phyloP scores from a whole-genome alignment of 2,888 invertebrate species.

The Diadromus collaris region DNA sequence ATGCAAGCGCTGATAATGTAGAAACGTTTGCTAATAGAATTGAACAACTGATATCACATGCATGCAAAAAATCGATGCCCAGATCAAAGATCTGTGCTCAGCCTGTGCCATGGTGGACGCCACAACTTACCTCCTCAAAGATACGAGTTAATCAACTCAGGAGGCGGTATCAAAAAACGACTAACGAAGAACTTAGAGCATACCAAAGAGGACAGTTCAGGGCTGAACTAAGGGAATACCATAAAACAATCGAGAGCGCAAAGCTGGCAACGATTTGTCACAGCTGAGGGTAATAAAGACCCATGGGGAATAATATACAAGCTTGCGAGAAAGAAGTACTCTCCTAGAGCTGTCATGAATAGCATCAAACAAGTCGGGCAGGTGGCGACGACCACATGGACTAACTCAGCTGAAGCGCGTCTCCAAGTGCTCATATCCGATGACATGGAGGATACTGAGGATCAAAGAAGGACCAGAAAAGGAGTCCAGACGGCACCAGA shows the following conservation, averaged over 20 bases:
- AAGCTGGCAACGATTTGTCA: too few relatives aligned
- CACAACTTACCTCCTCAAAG: not conserved
- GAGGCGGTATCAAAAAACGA: not conserved
- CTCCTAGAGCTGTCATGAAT: too few relatives aligned
- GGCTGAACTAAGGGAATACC: not conserved
- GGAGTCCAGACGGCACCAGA: not conserved
- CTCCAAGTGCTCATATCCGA: not conserved
- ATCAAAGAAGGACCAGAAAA: not conserved
- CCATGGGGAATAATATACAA: too few relatives aligned
- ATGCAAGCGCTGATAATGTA: not conserved
- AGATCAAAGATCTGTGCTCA: not conserved
- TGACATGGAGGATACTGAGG: not conserved
- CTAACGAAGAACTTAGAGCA: not conserved
- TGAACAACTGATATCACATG: not conserved
- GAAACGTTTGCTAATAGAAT: not conserved
- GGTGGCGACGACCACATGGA: not conserved
- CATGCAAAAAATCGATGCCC: not conserved
- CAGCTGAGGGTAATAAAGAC: too few relatives aligned
- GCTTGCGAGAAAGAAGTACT: not conserved
- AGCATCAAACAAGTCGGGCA: not conserved
- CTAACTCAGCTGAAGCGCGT: not conserved
- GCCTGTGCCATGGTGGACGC: conserved; percentile 6
- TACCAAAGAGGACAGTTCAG: not conserved
- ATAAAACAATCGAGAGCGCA: not conserved
- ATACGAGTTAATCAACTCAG: not conserved